Percentiles rank a stretch among this genome's conserved stretches.
Conservation (phyloP, 1,140 invertebrate genomes). For the Procambarus virginalis region DNA sequence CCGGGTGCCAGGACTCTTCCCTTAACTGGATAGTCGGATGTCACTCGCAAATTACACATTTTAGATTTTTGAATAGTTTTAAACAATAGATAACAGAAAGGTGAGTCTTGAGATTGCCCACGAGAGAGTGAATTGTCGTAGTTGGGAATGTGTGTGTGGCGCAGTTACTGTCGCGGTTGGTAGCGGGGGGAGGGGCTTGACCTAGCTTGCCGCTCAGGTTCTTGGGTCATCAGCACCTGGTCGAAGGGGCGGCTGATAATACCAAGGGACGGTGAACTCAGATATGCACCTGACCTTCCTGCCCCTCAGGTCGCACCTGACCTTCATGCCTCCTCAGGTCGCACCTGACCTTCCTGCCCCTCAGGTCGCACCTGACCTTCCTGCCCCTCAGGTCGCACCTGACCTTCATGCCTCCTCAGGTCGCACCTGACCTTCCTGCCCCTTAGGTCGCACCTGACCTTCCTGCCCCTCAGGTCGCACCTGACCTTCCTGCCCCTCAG, state of each 20-base stretch:
- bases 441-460: not conserved
- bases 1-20: not conserved
- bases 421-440: too few species aligned
- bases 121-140: not conserved
- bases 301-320: not conserved
- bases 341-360: too few species aligned
- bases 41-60: not conserved
- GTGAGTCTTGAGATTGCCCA: too few species aligned
- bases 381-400: too few species aligned
- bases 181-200: not conserved
- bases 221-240: not conserved
- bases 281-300: too few species aligned
- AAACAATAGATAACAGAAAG: too few species aligned
- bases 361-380: too few species aligned
- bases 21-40: not conserved
- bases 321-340: too few species aligned
- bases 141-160: not conserved
- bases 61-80: not conserved
- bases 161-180: not conserved
- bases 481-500: too few species aligned
- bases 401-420: too few species aligned
- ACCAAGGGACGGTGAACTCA: too few species aligned
- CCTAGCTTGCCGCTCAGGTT: not conserved
- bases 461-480: too few species aligned
- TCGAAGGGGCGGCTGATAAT: not conserved